These are phyloP conservation scores for Battus philenor DNA, from an alignment of 1,140 invertebrate genomes.

Conservation along the genomic window DNA sequence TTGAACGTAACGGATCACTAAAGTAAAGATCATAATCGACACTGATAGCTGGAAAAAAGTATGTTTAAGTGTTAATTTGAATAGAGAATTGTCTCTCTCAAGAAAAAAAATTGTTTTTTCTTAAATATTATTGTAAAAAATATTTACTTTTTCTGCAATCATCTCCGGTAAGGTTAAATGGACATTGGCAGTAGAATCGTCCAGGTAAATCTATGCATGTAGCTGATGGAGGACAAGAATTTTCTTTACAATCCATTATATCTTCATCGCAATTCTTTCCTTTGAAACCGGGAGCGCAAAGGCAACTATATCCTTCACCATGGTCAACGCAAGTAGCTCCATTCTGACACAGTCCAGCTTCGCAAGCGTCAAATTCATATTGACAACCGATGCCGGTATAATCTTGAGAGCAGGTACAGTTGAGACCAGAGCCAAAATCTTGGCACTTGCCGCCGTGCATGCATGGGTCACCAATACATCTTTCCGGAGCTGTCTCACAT, in stretches of 20 bases:
- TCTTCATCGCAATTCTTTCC: slow-evolving; percentile 95
- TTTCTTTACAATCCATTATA: slow-evolving; percentile 94
- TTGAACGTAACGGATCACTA: slow-evolving; percentile 91
- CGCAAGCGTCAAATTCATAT: slow-evolving; percentile 95
- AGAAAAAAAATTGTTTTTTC: too few relatives aligned
- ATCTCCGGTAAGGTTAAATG: slow-evolving; percentile 96
- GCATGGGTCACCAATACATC: slow-evolving; percentile 96
- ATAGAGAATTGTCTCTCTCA: too few relatives aligned
- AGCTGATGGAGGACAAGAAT: slow-evolving; percentile 95
- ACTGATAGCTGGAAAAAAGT: slow-evolving; percentile 85
- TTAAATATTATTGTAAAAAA: slow-evolving; percentile 9
- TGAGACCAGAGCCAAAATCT: slow-evolving; percentile 95
- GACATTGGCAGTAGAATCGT: slow-evolving; percentile 96
- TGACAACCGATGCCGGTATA: slow-evolving; percentile 94
- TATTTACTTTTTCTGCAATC: slow-evolving; percentile 94
- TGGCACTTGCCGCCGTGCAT: slow-evolving; percentile 96
- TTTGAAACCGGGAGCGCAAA: slow-evolving; percentile 90
- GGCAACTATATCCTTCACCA: slow-evolving; percentile 89
- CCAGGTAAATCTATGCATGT: slow-evolving; percentile 95
- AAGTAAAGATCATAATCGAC: slow-evolving; percentile 97
- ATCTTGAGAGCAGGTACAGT: slow-evolving; percentile 92
- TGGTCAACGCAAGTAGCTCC: slow-evolving; percentile 93
- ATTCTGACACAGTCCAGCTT: slow-evolving; percentile 91
- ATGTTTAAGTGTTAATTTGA: not conserved
- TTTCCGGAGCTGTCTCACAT: slow-evolving; percentile 95